Percentiles rank a stretch among this genome's conserved stretches.
Conservation (phyloP, 2,113 vertebrate genomes). For the Rhagologus leucostigma region DNA sequence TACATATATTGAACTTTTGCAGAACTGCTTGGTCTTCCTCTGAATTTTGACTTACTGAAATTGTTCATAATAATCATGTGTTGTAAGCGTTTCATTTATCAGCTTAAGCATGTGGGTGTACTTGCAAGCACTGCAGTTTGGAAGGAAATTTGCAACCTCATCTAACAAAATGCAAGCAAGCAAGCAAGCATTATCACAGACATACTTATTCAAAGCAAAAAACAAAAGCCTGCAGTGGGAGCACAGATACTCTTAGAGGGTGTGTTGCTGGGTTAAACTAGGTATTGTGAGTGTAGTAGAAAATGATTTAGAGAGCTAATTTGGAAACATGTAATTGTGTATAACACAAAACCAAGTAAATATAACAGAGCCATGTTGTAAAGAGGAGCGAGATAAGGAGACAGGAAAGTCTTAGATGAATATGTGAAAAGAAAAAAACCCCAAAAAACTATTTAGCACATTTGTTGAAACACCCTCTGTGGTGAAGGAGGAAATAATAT, state of each 20-base stretch:
- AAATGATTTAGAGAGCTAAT: not conserved
- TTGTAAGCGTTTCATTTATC: not conserved
- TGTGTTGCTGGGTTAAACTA: not conserved
- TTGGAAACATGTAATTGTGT: not conserved
- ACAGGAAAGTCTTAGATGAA: not conserved
- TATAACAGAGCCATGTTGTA: not conserved
- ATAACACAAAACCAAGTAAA: not conserved
- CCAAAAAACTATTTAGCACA: not conserved
- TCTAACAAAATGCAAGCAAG: not conserved
- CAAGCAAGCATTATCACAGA: not conserved
- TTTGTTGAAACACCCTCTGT: not conserved
- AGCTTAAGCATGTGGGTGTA: not conserved
- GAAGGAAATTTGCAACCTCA: conserved; percentile 5
- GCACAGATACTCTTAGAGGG: not conserved
- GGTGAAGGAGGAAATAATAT: not conserved
- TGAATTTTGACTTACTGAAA: not conserved
- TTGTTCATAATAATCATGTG: not conserved
- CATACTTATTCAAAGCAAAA: not conserved
- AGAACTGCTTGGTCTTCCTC: not conserved
- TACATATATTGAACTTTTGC: not conserved
- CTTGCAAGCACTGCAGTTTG: not conserved
- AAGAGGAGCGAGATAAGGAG: not conserved
- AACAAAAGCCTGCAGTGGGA: not conserved
- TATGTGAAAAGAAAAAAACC: not conserved
- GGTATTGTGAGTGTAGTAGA: not conserved